Conservation (phyloP, 2,113 vertebrate species). For the Piaya cayana region DNA sequence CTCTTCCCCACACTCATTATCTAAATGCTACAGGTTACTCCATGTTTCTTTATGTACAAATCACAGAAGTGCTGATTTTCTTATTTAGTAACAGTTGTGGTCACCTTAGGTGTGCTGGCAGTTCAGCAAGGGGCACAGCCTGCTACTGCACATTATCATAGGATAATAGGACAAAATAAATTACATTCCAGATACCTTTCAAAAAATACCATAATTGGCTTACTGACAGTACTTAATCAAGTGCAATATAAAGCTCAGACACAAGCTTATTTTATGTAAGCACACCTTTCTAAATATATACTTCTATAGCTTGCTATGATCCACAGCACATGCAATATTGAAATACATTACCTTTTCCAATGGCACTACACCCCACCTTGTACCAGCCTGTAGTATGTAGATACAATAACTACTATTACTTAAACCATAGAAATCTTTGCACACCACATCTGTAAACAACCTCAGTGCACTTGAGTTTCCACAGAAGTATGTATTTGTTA, state of each 20-base stretch:
- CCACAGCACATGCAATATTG: background rate
- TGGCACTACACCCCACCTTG: slow-evolving; percentile 12
- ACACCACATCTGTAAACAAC: background rate
- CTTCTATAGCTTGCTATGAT: background rate
- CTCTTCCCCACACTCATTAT: slow-evolving; percentile 42
- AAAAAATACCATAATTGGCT: slow-evolving; percentile 52
- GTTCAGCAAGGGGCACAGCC: slow-evolving; percentile 25
- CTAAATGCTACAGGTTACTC: slow-evolving; percentile 44
- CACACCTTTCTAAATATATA: background rate
- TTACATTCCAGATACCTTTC: slow-evolving; percentile 35
- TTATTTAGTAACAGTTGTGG: slow-evolving; percentile 18
- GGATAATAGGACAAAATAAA: slow-evolving; percentile 42
- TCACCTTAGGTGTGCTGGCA: background rate
- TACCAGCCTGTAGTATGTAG: slow-evolving; percentile 9
- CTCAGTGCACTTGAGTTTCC: slow-evolving; percentile 16
- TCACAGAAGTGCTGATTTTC: slow-evolving; percentile 2
- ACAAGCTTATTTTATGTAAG: background rate
- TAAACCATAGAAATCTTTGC: background rate
- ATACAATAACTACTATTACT: background rate
- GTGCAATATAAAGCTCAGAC: slow-evolving; percentile 28
- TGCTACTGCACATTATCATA: slow-evolving; percentile 30
- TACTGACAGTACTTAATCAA: slow-evolving; percentile 57
- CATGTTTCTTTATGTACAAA: background rate
- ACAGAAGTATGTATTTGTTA: slow-evolving; percentile 36
- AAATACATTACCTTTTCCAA: slow-evolving; percentile 28